Base-by-base conservation (phyloP, 1,140 invertebrate genomes). In the Aphelenchoides avenae region DNA sequence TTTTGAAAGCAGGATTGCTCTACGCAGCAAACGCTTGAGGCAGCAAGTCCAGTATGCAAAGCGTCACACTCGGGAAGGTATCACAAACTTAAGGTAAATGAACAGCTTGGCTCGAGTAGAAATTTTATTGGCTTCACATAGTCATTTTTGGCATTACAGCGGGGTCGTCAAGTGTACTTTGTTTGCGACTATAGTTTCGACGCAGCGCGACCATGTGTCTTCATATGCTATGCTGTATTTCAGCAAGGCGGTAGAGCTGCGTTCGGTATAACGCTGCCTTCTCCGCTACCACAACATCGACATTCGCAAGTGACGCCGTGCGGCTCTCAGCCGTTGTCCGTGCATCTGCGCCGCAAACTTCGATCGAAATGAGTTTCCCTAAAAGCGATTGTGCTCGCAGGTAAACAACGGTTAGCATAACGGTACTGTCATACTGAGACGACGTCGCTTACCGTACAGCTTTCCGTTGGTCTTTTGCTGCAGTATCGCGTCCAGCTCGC, bases 231-330 rank as follows among this genome's bases (percentile, higher is more conserved):
- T 13, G 20, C 42, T 55, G 24, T 18, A 65, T 54, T 47, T 68
- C 62, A 22, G 41, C 48, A 11, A 65, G 33, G 7, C 62, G 56
- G 51, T 65, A 54, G 11, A 65, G 27, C 15, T 60, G 68, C 37
- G 49, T 49, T 41, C 27, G 52, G 36, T 64, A 62, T 7, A 50
- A 26, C 5, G 50, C 62, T 22, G 47, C 53, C 18, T 37, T 29
- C 24, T 57, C 49, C 13, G 26, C 51, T 15, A 27, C 22, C 15
- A 66, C 39, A 7, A 58, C 2, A 34, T 60, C 26, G n/a, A n/a
- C n/a, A n/a, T n/a, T n/a, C 18, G 47, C 56, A 26, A 46, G 5
- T 4, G 26, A 36, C 24, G 48, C 34, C 27, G 26, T 30, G 15
- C 27, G 30, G 4, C 9, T 3, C 22, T 5, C 41, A 13, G 22